Percentiles rank a stretch among this genome's conserved stretches.
Evolutionary conservation across 2,113 vertebrate genomes (phyloP).

Genomic region (Platycercus adscitus): DNA sequence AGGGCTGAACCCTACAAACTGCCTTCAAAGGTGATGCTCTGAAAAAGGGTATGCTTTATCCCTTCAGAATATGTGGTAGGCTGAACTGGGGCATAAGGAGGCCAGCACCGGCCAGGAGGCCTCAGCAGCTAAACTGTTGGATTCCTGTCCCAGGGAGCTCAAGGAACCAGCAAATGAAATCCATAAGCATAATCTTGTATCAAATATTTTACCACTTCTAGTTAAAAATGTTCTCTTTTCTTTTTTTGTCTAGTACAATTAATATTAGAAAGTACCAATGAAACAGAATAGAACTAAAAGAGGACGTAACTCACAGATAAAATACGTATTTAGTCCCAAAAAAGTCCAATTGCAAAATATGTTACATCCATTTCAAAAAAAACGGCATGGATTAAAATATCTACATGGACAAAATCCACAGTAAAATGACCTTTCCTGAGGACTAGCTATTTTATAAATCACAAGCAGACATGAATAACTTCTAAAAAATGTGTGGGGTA

Average conservation of each 20-base stretch:
- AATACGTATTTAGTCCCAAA: not conserved
- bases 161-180: not conserved
- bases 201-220: not conserved
- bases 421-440: not conserved
- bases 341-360: not conserved
- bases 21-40: not conserved
- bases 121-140: not conserved
- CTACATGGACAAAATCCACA: not conserved
- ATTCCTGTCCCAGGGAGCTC: not conserved
- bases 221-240: not conserved
- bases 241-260: not conserved
- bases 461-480: not conserved
- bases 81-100: not conserved
- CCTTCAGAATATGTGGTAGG: not conserved
- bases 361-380: not conserved
- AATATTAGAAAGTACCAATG: not conserved
- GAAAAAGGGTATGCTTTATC: not conserved
- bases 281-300: not conserved
- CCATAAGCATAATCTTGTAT: not conserved
- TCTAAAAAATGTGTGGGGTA: not conserved
- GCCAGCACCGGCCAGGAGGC: not conserved
- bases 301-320: not conserved
- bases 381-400: not conserved
- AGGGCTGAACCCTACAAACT: not conserved
- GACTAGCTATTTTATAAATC: not conserved